Conservation (phyloP, 2,888 invertebrate species). For the Erpobdella octoculata region DNA sequence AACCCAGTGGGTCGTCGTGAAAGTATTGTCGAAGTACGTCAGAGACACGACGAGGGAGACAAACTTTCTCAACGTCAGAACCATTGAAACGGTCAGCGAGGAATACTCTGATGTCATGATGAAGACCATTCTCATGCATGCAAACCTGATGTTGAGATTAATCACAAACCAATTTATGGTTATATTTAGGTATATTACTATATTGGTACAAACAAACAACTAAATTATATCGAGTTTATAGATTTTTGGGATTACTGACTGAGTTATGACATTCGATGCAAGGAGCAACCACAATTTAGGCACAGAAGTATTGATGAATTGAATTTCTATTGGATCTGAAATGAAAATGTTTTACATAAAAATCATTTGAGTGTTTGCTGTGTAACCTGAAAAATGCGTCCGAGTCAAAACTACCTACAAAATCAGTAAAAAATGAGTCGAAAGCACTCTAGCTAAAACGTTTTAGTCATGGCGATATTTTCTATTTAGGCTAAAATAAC, state of each 20-base stretch:
- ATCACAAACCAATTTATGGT: not conserved
- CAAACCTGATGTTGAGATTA: slow-evolving; percentile 55
- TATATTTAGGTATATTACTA: too few species aligned
- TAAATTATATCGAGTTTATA: not conserved
- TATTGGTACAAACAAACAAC: not conserved
- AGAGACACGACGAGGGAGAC: slow-evolving; percentile 1
- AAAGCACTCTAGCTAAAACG: too few species aligned
- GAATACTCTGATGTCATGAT: slow-evolving; percentile 63
- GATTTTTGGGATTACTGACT: slow-evolving; percentile 60
- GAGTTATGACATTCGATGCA: slow-evolving; percentile 73
- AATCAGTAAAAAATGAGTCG: too few species aligned
- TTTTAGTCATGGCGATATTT: too few species aligned
- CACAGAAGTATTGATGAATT: slow-evolving; percentile 45
- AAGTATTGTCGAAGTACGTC: slow-evolving; percentile 9
- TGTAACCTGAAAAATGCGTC: too few species aligned
- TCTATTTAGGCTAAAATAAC: too few species aligned
- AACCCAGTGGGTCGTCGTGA: not conserved
- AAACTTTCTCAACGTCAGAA: slow-evolving; percentile 15
- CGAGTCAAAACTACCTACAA: too few species aligned
- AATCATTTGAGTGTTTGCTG: too few species aligned
- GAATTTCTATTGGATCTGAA: not conserved
- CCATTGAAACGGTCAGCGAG: not conserved
- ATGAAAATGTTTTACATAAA: not conserved
- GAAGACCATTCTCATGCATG: slow-evolving; percentile 91
- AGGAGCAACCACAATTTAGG: slow-evolving; percentile 73